phyloP scores from a whole-genome alignment of 2,888 invertebrate species.

The Oscheius onirici region DNA sequence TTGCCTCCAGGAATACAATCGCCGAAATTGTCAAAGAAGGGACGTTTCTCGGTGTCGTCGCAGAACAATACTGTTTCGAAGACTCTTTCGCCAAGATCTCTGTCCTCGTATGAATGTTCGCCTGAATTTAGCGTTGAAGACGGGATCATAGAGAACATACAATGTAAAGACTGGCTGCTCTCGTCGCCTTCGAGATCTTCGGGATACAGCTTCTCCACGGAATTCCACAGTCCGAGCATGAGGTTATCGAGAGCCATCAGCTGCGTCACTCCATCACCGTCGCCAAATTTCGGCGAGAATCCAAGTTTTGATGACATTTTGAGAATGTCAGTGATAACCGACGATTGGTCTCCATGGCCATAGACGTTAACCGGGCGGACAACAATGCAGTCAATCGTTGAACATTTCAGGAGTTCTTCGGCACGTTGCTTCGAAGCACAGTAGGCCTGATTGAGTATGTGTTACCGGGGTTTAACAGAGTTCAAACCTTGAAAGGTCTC shows the following conservation, averaged over 20 bases:
- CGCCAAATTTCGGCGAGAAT: conserved; percentile 54
- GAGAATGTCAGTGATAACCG: conserved; percentile 54
- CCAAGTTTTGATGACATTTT: conserved; percentile 41
- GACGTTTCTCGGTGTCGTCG: conserved; percentile 59
- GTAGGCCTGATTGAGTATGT: conserved; percentile 43
- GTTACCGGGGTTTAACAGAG: not conserved
- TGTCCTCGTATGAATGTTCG: not conserved
- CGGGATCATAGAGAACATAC: not conserved
- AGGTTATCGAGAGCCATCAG: conserved; percentile 65
- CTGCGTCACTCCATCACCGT: conserved; percentile 61
- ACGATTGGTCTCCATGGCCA: conserved; percentile 52
- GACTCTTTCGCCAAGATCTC: not conserved
- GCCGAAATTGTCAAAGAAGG: conserved; percentile 44
- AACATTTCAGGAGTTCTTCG: conserved; percentile 44
- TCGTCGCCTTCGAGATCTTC: not conserved
- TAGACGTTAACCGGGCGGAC: conserved; percentile 45
- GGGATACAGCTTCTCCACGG: conserved; percentile 19
- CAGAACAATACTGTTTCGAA: conserved; percentile 52
- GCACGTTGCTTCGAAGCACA: conserved; percentile 57
- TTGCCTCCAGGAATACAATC: conserved; percentile 39
- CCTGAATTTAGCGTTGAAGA: not conserved
- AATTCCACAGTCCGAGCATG: conserved; percentile 50
- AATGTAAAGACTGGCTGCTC: conserved; percentile 9
- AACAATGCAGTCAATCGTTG: conserved; percentile 39
- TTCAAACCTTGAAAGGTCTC: conserved; percentile 19